Conservation (phyloP, 2,888 invertebrate species). For the Drosophila dives region DNA sequence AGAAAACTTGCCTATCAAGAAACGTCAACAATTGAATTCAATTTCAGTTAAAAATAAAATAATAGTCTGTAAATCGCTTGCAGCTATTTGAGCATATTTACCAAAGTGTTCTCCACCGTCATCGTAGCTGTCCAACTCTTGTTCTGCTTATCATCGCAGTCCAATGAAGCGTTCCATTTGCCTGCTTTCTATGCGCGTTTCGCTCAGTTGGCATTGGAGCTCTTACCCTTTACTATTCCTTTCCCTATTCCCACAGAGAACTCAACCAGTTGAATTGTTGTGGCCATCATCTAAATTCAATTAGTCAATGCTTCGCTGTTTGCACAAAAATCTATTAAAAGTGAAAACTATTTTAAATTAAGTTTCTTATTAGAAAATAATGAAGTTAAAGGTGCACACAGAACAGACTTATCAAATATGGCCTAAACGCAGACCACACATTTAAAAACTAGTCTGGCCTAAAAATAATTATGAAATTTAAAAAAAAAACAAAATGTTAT, state of each 20-base stretch:
- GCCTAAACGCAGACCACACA: background rate
- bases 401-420: background rate
- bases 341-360: conserved; percentile 60
- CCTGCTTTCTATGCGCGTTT: conserved; percentile 44
- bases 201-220: conserved; percentile 28
- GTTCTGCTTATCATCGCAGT: conserved; percentile 68
- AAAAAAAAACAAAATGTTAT: background rate
- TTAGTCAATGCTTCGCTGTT: background rate
- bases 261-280: conserved; percentile 11
- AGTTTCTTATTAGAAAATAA: conserved; percentile 51
- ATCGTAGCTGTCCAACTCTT: conserved; percentile 36
- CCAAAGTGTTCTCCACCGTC: conserved; percentile 56
- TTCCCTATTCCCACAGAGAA: background rate
- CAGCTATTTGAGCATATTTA: conserved; percentile 59
- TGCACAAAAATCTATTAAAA: conserved; percentile 35
- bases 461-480: background rate
- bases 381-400: conserved; percentile 10
- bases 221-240: background rate
- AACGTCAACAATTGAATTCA: conserved; percentile 56
- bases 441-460: background rate
- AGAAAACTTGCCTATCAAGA: conserved; percentile 24
- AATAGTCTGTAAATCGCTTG: conserved; percentile 57
- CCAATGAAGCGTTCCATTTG: conserved; percentile 48
- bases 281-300: conserved; percentile 30
- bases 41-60: conserved; percentile 37